phyloP scores from a whole-genome alignment of 2,113 vertebrate species.

The Psilopsiagon aymara region DNA sequence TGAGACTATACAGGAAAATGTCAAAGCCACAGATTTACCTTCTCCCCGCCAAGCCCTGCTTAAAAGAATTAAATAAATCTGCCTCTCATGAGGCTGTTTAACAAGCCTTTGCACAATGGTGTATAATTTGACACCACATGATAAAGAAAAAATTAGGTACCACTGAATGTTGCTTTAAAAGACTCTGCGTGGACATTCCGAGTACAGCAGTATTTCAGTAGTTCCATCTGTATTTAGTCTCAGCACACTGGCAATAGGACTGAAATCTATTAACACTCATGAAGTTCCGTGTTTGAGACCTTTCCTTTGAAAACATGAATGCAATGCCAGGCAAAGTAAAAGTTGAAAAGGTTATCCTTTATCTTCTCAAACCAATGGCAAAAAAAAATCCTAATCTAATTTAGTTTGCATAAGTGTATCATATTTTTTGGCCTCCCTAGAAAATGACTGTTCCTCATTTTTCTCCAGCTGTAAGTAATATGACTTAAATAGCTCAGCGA shows the following conservation, averaged over 20 bases:
- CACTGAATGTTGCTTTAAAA: not conserved
- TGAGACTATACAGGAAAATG: not conserved
- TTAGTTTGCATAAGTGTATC: conserved; percentile 26
- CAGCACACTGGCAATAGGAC: not conserved
- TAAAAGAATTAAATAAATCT: not conserved
- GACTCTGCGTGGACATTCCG: not conserved
- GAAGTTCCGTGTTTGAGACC: not conserved
- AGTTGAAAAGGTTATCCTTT: conserved; percentile 57
- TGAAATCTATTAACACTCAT: not conserved
- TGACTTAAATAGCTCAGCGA: conserved; percentile 64
- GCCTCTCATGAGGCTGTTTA: not conserved
- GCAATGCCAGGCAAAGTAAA: not conserved
- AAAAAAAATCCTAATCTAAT: conserved; percentile 43
- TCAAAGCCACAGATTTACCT: not conserved
- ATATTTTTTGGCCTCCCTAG: conserved; percentile 7
- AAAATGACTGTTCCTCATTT: conserved; percentile 63
- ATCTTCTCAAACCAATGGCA: conserved; percentile 34
- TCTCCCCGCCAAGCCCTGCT: not conserved
- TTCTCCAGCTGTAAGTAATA: conserved; percentile 72
- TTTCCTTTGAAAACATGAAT: conserved; percentile 33
- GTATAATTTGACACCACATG: not conserved
- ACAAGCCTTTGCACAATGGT: not conserved
- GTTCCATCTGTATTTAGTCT: conserved; percentile 25
- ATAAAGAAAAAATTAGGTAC: conserved; percentile 5
- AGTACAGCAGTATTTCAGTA: not conserved